Evolutionary conservation across 2,113 vertebrate species (phyloP).

Genomic region (Pachyramphus minor): DNA sequence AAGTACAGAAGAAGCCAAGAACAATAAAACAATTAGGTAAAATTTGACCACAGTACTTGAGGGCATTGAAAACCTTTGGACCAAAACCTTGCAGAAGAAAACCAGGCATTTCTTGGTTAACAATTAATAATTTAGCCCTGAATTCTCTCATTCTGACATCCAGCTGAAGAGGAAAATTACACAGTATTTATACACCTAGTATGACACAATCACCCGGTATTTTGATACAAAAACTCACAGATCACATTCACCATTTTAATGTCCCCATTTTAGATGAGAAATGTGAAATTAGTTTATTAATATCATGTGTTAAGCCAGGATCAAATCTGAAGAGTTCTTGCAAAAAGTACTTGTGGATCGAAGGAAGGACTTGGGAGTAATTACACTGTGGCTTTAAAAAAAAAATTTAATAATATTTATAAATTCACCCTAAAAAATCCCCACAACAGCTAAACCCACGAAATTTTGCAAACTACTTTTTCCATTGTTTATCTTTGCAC

Average conservation of each 20-base stretch:
- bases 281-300: not conserved
- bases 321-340: not conserved
- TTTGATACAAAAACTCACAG: not conserved
- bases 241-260: not conserved
- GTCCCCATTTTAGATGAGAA: not conserved
- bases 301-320: not conserved
- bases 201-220: not conserved
- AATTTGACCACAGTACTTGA: conserved; percentile 28
- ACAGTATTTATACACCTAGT: not conserved
- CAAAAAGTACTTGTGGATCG: not conserved
- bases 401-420: not conserved
- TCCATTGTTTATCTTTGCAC: not conserved
- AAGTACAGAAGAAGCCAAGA: not conserved
- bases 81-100: conserved; percentile 34
- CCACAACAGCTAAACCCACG: not conserved
- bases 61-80: conserved; percentile 41
- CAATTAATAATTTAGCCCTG: conserved; percentile 32
- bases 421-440: not conserved
- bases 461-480: not conserved
- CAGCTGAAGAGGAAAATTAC: not conserved
- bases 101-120: conserved; percentile 18
- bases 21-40: conserved; percentile 30
- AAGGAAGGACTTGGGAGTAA: not conserved
- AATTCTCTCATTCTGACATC: not conserved
- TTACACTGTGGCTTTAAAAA: not conserved